A percentile compares a stretch with the other conserved stretches of the same genome.
Evolutionary conservation across 2,113 vertebrate species (phyloP).

Genomic region (Oreotrochilus melanogaster): DNA sequence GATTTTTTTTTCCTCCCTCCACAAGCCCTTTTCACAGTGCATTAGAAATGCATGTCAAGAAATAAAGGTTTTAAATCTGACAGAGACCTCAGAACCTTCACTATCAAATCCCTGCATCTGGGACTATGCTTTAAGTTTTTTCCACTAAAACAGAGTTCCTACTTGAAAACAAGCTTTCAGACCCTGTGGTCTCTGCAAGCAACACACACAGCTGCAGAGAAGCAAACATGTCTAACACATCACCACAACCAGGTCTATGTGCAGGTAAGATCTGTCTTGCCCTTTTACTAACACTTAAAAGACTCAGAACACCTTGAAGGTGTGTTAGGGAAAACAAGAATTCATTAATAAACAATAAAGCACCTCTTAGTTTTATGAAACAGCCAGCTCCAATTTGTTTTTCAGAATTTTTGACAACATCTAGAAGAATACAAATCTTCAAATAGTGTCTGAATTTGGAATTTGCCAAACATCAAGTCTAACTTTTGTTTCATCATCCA

Average conservation of each 20-base stretch:
- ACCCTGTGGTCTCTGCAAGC: neutral
- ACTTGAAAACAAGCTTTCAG: neutral
- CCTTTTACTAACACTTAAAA: neutral
- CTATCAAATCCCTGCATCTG: neutral
- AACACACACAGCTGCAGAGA: accelerated
- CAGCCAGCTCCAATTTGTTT: neutral
- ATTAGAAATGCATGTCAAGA: neutral
- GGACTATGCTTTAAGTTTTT: neutral
- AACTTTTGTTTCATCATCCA: neutral
- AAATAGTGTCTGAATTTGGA: neutral
- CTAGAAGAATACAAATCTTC: neutral
- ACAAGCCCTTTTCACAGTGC: neutral
- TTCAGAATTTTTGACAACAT: neutral
- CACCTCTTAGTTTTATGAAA: neutral
- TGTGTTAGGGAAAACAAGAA: neutral
- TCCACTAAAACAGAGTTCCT: neutral
- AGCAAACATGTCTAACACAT: neutral
- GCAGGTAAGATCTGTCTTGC: neutral
- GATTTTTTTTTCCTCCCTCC: neutral
- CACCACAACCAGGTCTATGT: neutral
- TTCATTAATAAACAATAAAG: neutral
- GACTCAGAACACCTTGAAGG: neutral
- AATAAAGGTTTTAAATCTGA: neutral
- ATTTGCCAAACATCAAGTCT: neutral
- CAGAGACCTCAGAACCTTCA: neutral